phyloP scores from a whole-genome alignment of 2,888 invertebrate species.

The Andrena hattorfiana region DNA sequence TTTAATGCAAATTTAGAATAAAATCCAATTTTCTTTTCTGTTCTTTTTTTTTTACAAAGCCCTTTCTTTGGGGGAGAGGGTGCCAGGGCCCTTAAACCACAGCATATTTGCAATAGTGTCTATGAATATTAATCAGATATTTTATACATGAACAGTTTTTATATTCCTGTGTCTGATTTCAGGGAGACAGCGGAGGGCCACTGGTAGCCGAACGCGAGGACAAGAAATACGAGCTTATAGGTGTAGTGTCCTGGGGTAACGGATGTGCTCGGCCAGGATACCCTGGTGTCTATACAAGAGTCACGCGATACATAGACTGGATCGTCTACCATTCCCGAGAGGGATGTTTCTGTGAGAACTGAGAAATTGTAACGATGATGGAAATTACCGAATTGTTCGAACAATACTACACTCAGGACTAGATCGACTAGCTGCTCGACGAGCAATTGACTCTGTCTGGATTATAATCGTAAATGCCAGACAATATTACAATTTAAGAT shows the following conservation, averaged over 20 bases:
- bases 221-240: conserved; percentile 93
- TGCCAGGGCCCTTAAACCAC: too few species aligned
- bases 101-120: too few species aligned
- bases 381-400: not conserved
- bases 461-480: not conserved
- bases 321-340: conserved; percentile 92
- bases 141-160: not conserved
- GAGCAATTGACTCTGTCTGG: not conserved
- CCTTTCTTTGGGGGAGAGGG: too few species aligned
- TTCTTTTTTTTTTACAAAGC: too few species aligned
- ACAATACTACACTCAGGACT: not conserved
- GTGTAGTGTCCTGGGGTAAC: conserved; percentile 95
- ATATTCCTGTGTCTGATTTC: conserved; percentile 49
- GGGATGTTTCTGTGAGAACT: conserved; percentile 91
- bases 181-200: conserved; percentile 94
- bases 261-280: conserved; percentile 94
- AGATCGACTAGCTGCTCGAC: not conserved
- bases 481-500: not conserved
- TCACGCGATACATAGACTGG: conserved; percentile 94
- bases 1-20: too few species aligned
- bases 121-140: not conserved
- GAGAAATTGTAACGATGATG: not conserved
- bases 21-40: too few species aligned
- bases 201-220: conserved; percentile 90
- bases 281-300: conserved; percentile 94